Percentiles rank a stretch among this genome's conserved stretches.
Evolutionary conservation across 2,888 invertebrate species (phyloP).

Genomic region (Drepanosiphum platanoidis): DNA sequence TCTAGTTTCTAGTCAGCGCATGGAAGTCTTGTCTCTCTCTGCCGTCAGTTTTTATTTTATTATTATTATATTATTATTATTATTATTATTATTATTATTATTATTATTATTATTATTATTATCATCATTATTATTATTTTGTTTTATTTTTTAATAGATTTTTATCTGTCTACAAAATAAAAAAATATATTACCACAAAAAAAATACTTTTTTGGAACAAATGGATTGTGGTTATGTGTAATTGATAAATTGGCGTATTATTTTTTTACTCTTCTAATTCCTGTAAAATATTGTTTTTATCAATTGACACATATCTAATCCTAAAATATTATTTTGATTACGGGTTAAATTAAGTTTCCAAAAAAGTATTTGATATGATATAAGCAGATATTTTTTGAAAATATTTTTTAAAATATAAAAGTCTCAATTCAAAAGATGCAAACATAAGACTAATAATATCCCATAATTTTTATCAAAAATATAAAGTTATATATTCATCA

Average conservation of each 20-base stretch:
- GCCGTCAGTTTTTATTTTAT: constrained; percentile 56
- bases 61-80: constrained; percentile 47
- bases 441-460: constrained; percentile 40
- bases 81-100: constrained; percentile 37
- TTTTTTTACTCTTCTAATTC: constrained; percentile 1
- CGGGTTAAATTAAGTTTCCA: constrained; percentile 10
- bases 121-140: constrained; percentile 41
- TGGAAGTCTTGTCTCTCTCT: constrained; percentile 40
- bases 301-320: not conserved
- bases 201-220: constrained; percentile 34
- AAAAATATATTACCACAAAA: constrained; percentile 9
- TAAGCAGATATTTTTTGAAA: constrained; percentile 21
- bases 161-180: not conserved
- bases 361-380: constrained; percentile 33
- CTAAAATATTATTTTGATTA: constrained; percentile 23
- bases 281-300: not conserved
- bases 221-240: not conserved
- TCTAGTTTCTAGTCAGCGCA: constrained; percentile 59
- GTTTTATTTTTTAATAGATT: constrained; percentile 2
- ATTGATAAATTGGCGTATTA: not conserved
- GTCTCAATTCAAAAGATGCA: constrained; percentile 26
- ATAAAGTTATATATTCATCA: constrained; percentile 13
- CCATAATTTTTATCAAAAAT: constrained; percentile 16
- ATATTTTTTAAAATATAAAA: constrained; percentile 18
- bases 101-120: constrained; percentile 34